Evolutionary conservation across 2,888 invertebrate genomes (phyloP).

Genomic region (Doris montereyensis): DNA sequence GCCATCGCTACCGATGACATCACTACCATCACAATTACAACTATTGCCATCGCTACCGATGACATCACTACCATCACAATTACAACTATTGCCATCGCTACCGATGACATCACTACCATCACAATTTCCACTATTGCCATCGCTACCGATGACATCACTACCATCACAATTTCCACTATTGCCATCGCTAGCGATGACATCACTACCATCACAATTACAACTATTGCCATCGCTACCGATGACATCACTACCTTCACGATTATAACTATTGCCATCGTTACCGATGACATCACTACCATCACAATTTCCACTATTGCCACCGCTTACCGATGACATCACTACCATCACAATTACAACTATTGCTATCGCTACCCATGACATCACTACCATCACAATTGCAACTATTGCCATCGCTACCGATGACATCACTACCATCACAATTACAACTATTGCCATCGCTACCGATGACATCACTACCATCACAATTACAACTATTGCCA

Average conservation of each 20-base stretch:
- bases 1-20: conserved; percentile 12
- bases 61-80: no score
- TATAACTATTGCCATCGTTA: conserved; percentile 26
- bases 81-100: no score
- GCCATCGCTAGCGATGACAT: neutral
- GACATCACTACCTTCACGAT: neutral
- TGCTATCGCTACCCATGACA: conserved; percentile 1
- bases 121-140: no score
- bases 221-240: neutral
- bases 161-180: neutral
- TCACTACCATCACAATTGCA: conserved; percentile 1
- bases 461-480: no score
- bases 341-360: conserved; percentile 32
- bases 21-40: conserved; percentile 12
- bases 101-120: no score
- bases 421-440: conserved; percentile 23
- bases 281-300: conserved; percentile 14
- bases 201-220: neutral
- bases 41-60: no score
- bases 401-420: conserved; percentile 7
- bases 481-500: no score
- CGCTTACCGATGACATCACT: conserved; percentile 33
- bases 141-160: neutral
- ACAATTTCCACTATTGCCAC: conserved; percentile 31
- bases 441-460: conserved; percentile 2